Conservation (phyloP, 1,140 invertebrate species). For the Drosophila cardini region DNA sequence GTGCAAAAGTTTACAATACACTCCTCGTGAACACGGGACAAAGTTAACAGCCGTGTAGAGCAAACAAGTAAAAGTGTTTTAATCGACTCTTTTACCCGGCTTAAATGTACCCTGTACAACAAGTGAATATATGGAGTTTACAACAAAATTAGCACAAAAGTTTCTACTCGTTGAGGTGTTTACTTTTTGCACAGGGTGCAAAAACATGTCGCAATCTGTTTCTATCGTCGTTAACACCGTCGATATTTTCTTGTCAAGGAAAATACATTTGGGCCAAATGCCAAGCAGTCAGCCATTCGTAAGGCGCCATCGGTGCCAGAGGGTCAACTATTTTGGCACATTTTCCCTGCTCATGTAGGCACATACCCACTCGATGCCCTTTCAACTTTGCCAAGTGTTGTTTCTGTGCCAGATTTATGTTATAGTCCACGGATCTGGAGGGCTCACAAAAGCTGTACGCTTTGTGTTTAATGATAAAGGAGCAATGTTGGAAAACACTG, state of each 20-base stretch:
- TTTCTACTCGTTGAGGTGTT: background rate
- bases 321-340: conserved; percentile 18
- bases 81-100: background rate
- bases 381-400: conserved; percentile 2
- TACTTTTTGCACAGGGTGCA: conserved; percentile 2
- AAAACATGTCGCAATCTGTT: conserved; percentile 64
- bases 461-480: too few species aligned
- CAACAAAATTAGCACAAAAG: background rate
- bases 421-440: too few species aligned
- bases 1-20: conserved; percentile 64
- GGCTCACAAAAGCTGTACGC: too few species aligned
- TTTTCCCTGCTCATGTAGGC: conserved; percentile 11
- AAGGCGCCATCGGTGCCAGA: conserved; percentile 33
- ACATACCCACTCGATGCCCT: background rate
- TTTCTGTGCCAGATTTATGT: background rate
- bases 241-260: conserved; percentile 64
- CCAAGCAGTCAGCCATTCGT: conserved; percentile 56
- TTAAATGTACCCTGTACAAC: background rate
- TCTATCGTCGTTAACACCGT: conserved; percentile 56
- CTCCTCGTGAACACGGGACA: conserved; percentile 21
- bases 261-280: conserved; percentile 57
- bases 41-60: conserved; percentile 50
- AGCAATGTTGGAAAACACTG: too few species aligned
- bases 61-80: conserved; percentile 23
- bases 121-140: background rate